A percentile compares a stretch with the other conserved stretches of the same genome.
Conservation (phyloP, 2,888 invertebrate species). For the Ecdyonurus torrentis region DNA sequence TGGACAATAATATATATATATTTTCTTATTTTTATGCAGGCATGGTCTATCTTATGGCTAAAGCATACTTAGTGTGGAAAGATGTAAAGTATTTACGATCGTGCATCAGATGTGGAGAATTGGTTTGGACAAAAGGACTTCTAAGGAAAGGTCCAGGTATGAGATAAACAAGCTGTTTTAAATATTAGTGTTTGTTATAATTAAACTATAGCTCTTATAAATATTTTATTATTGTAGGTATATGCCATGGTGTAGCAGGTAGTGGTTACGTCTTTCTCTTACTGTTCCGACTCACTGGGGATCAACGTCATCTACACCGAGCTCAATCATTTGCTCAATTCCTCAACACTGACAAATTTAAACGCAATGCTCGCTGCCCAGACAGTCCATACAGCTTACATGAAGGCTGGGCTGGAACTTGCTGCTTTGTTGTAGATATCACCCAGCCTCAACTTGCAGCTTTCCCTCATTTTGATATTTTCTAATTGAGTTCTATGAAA, state of each 20-base stretch:
- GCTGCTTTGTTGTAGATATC: slow-evolving; percentile 65
- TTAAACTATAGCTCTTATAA: neutral
- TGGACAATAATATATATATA: neutral
- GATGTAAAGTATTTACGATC: slow-evolving; percentile 54
- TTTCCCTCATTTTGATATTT: slow-evolving; percentile 73
- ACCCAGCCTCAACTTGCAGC: slow-evolving; percentile 51
- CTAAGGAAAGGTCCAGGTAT: slow-evolving; percentile 64
- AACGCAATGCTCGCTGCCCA: slow-evolving; percentile 49
- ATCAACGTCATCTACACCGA: slow-evolving; percentile 50
- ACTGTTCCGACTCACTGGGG: slow-evolving; percentile 53
- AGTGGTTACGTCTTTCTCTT: slow-evolving; percentile 66
- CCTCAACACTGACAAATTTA: slow-evolving; percentile 46
- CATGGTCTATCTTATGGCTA: slow-evolving; percentile 61
- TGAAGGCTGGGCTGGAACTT: slow-evolving; percentile 75
- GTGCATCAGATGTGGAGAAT: slow-evolving; percentile 48
- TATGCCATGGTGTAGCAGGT: slow-evolving; percentile 78
- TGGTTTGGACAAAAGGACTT: slow-evolving; percentile 70
- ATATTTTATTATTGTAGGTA: slow-evolving; percentile 26
- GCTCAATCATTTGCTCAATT: slow-evolving; percentile 64
- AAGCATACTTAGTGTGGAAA: slow-evolving; percentile 56
- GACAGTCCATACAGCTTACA: slow-evolving; percentile 70
- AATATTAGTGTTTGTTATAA: slow-evolving; percentile 4
- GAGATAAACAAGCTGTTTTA: neutral
- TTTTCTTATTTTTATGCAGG: slow-evolving; percentile 24
- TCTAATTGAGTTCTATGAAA: too few species aligned